These are phyloP conservation scores for Botrylloides violaceus DNA, from an alignment of 23 tunicate species.

Conservation along the genomic window DNA sequence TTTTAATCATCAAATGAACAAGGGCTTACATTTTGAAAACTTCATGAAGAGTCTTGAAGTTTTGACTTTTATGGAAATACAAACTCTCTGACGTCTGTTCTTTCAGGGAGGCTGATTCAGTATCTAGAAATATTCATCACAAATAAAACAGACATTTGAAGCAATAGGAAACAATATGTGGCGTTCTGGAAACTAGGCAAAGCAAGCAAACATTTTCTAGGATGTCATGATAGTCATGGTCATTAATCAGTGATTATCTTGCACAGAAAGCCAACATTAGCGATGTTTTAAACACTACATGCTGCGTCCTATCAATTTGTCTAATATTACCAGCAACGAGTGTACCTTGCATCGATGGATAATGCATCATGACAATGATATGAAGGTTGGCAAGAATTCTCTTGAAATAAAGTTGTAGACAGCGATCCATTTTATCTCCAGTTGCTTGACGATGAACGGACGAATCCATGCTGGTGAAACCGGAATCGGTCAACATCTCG, in stretches of 20 bases:
- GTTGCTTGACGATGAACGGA: conserved; percentile 9
- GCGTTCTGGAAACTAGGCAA: no score
- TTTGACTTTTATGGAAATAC: conserved; percentile 29
- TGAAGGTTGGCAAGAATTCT: conserved; percentile 49
- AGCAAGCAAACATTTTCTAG: no score
- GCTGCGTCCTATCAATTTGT: no score
- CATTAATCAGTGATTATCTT: no score
- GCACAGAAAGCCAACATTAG: no score
- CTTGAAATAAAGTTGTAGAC: conserved; percentile 38
- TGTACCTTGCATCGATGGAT: conserved; percentile 39
- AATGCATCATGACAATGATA: conserved; percentile 45
- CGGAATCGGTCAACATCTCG: conserved; percentile 22
- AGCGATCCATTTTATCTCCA: conserved; percentile 58
- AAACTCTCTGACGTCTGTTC: conserved; percentile 6
- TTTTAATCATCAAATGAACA: not conserved
- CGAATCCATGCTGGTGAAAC: not conserved
- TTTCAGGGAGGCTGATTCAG: not conserved
- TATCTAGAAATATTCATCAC: not conserved
- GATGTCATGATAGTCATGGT: no score
- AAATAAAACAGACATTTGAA: not conserved
- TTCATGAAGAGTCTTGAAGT: conserved; percentile 21
- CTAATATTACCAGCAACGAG: not conserved
- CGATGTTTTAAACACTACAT: no score
- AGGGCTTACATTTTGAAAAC: conserved; percentile 30
- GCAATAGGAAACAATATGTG: no score